Percentiles rank a stretch among this genome's conserved stretches.
These are phyloP conservation scores for Agrotis clavis DNA, from an alignment of 2,888 invertebrate genomes.

Conservation along the genomic window DNA sequence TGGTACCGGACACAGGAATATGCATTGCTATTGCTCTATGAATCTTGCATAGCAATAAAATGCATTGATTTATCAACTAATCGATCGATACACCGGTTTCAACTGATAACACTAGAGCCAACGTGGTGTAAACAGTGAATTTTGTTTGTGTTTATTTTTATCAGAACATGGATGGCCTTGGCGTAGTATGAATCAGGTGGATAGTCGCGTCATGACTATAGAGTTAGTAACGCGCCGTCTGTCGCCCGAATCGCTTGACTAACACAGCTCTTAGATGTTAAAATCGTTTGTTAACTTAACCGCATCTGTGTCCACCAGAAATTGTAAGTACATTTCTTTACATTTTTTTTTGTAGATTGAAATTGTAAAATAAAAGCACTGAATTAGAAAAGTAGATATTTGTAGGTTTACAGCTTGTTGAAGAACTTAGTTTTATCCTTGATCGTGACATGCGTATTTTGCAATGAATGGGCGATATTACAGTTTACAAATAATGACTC, in stretches of 20 bases:
- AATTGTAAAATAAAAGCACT: neutral
- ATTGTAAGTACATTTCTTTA: slow-evolving; percentile 72
- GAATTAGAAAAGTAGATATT: neutral
- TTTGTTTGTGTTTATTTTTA: slow-evolving; percentile 70
- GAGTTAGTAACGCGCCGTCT: slow-evolving; percentile 67
- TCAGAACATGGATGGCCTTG: slow-evolving; percentile 67
- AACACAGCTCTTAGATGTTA: slow-evolving; percentile 70
- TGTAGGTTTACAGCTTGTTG: neutral
- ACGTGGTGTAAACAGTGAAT: slow-evolving; percentile 18
- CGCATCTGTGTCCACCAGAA: slow-evolving; percentile 66
- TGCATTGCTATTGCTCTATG: neutral
- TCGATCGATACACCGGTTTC: slow-evolving; percentile 12
- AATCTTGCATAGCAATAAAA: slow-evolving; percentile 1
- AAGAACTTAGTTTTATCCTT: slow-evolving; percentile 37
- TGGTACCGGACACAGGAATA: neutral
- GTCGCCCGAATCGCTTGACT: slow-evolving; percentile 53
- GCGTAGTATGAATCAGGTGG: slow-evolving; percentile 60
- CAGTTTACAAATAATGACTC: slow-evolving; percentile 18
- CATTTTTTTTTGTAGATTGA: neutral
- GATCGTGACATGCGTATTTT: slow-evolving; percentile 50
- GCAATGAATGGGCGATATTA: slow-evolving; percentile 26
- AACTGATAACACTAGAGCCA: slow-evolving; percentile 40
- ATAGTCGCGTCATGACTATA: slow-evolving; percentile 28
- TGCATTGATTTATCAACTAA: neutral
- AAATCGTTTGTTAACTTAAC: slow-evolving; percentile 73